A percentile compares a stretch with the other conserved stretches of the same genome.
These are phyloP conservation scores for Strigamia transsilvanica DNA, from an alignment of 2,888 invertebrate genomes.

Conservation along the genomic window DNA sequence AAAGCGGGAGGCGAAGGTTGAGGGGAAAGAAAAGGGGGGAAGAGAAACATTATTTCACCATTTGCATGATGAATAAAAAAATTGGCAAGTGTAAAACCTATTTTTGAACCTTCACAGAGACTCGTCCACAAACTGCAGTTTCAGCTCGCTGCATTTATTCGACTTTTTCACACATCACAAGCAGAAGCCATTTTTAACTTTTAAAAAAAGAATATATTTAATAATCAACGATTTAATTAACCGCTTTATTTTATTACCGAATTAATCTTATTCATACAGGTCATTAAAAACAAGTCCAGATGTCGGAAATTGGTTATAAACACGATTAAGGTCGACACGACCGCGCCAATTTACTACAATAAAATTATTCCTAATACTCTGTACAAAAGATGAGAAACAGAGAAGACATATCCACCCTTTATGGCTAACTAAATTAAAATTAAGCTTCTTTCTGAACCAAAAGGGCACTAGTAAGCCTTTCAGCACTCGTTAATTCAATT, in stretches of 20 bases:
- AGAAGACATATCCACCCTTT: not conserved
- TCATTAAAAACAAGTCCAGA: not conserved
- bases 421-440: constrained; percentile 19
- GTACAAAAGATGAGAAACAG: not conserved
- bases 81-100: constrained; percentile 23
- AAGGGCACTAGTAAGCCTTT: constrained; percentile 35
- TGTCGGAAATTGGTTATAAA: not conserved
- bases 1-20: not conserved
- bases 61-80: constrained; percentile 35
- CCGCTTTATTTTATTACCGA: not conserved
- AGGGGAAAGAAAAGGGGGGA: not conserved
- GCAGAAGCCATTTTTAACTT: no score
- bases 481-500: constrained; percentile 48
- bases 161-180: no score
- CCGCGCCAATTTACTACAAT: not conserved
- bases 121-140: not conserved
- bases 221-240: not conserved
- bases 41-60: constrained; percentile 8
- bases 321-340: not conserved
- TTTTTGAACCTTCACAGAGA: not conserved
- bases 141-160: not conserved
- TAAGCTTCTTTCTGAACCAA: constrained; percentile 10
- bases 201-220: not conserved
- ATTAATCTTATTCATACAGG: not conserved
- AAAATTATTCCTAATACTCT: not conserved